Conservation (phyloP, 2,797 vertebrate species). For the Iguana delicatissima region DNA sequence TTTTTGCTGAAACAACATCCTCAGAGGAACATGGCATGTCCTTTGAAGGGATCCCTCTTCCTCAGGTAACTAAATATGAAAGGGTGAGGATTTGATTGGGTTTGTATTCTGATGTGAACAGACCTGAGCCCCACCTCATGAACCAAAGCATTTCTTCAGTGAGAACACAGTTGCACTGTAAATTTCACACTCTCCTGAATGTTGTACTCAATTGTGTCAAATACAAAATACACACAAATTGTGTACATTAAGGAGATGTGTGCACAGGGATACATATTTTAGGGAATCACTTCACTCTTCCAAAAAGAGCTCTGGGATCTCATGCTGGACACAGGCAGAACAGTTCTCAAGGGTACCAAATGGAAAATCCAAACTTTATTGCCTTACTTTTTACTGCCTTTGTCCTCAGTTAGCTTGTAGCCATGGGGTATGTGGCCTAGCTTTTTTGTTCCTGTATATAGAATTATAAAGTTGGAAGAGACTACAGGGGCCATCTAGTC, state of each 20-base stretch:
- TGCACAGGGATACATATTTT: not conserved
- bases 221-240: not conserved
- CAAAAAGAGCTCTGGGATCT: no score
- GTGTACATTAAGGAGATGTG: not conserved
- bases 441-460: no score
- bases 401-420: no score
- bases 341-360: no score
- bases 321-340: no score
- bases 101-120: not conserved
- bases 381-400: no score
- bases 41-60: conserved; percentile 92
- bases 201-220: not conserved
- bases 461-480: no score
- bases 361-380: no score
- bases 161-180: not conserved
- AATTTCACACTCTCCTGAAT: not conserved
- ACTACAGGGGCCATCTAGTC: no score
- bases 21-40: conserved; percentile 92
- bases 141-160: not conserved
- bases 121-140: not conserved
- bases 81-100: not conserved
- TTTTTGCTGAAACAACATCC: conserved; percentile 92
- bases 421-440: no score
- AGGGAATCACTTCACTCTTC: not conserved
- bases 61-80: conserved; percentile 83